Base-by-base conservation (phyloP, 2,888 invertebrate species). In the Andrena dorsata region DNA sequence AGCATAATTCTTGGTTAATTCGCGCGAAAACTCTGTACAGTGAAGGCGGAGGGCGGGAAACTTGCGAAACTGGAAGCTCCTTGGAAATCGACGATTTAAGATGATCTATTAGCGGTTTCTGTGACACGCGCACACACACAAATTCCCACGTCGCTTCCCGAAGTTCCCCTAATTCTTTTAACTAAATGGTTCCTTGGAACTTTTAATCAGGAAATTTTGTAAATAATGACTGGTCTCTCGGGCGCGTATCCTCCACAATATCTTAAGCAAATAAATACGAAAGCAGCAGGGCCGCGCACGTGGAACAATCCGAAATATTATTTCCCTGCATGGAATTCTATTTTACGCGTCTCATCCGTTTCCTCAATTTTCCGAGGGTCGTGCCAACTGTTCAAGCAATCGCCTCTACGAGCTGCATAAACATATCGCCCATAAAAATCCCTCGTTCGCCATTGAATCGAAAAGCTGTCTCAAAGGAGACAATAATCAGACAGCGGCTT, bases 1-100 rank as follows among this genome's bases (percentile, higher is more conserved):
- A 79, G 26, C 80, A 81, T 81, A 81, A 81, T 81, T 81, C 80
- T 81, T 79, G 49, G 80, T 82, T 80, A 80, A 80, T 82, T 80
- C 64, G 65, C 49, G 53, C 28, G 80, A 74, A 70, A 81, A 82
- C 69, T 80, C 63, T 13, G 51, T 23, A 26, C 65, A 30, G 49
- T 32, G 63, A 79, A 20, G 53, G 58, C 76, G 28, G 65, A 28
- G 60, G n/a, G 32, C 13, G n/a, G 26, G 16, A 51, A 73, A 81
- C 72, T 81, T 64, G 56, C n/a, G 72, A 58, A 81, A 80, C 80
- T 81, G 20, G 53, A 80, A 53, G 70, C 74, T 64, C 32, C 81
- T 70, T 65, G 69, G 80, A 80, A 80, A 82, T 81, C 74, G 81
- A 74, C 74, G 81, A 80, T 64, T 74, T 82, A 70, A 82, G 51